phyloP scores from a whole-genome alignment of 2,888 invertebrate genomes.

The Taenaris catops region DNA sequence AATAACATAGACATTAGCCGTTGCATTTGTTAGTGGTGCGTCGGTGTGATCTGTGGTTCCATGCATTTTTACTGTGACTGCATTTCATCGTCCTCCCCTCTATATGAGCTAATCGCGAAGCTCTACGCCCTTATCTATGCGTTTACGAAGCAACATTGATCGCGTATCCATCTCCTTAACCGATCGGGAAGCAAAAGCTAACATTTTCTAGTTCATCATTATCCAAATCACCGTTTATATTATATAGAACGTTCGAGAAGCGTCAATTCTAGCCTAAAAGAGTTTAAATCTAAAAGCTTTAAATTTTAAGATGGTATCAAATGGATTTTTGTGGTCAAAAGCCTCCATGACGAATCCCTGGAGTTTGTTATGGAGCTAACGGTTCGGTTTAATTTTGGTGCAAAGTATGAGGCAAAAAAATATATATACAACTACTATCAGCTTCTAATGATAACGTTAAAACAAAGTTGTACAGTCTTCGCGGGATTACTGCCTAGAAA shows the following conservation, averaged over 20 bases:
- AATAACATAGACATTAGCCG: slow-evolving; percentile 45
- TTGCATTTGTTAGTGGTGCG: slow-evolving; percentile 15
- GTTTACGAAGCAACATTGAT: slow-evolving; percentile 60
- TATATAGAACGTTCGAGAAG: slow-evolving; percentile 13
- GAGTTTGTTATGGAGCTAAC: slow-evolving; percentile 28
- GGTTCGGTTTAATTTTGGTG: slow-evolving; percentile 38
- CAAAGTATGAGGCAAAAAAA: slow-evolving; percentile 58
- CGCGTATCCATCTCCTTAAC: slow-evolving; percentile 23
- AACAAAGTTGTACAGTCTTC: background rate
- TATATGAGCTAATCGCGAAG: slow-evolving; percentile 59
- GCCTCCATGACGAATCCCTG: slow-evolving; percentile 44
- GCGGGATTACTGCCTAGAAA: too few relatives aligned
- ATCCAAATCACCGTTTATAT: slow-evolving; percentile 8
- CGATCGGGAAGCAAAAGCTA: slow-evolving; percentile 24
- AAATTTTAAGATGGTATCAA: slow-evolving; percentile 25
- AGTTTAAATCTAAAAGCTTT: slow-evolving; percentile 45
- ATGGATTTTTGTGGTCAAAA: slow-evolving; percentile 25
- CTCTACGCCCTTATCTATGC: slow-evolving; percentile 46
- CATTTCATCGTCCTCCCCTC: slow-evolving; percentile 44
- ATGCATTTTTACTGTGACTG: slow-evolving; percentile 58
- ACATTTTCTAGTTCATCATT: slow-evolving; percentile 1
- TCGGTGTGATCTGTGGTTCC: slow-evolving; percentile 32
- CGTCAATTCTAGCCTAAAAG: slow-evolving; percentile 12
- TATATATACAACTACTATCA: slow-evolving; percentile 31
- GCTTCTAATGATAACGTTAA: slow-evolving; percentile 34